Base-by-base conservation (phyloP, 2,113 vertebrate species). In the Gymnocephalus cernua region DNA sequence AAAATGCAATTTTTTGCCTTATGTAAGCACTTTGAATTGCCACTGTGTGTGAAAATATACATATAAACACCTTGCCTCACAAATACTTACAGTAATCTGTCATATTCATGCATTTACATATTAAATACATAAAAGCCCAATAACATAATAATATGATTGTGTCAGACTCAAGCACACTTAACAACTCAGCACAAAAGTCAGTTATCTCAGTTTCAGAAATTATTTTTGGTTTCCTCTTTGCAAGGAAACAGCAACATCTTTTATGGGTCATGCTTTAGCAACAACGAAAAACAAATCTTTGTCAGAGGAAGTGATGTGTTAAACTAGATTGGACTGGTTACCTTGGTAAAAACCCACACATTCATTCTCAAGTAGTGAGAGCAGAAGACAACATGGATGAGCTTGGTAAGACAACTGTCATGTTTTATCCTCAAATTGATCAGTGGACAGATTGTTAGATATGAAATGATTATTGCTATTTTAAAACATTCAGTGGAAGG, bases 331-430 rank as follows among this genome's bases (percentile, higher is more conserved):
- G 21, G 23, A 50, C 9, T 32, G 13, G 84, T 84, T 71, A 69
- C 82, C 53, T 29, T 21, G 45, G 88, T 72, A 80, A 86, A 59
- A 51, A 29, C 10, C 9, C 16, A 66, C 51, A 66, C 21, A 47
- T 41, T 32, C 72, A 79, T 35, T 63, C 25, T 84, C 23, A 54
- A 25, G 38, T 19, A 38, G 27, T 51, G 69, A 76, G 57, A 81
- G 48, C 66, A 72, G 66, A 44, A 68, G 69, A n/a, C 54, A 54
- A 64, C 76, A 94, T 94, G 93, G 91, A 94, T 29, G 92, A 94
- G 70, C 92, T 94, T 15, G 93, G 93, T 94, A 92, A 90, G 93
- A 21, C 19, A 44, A 38, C 41, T 72, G 6, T 75, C 29, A 62
- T n/a, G 1, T 35, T 82, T 84, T 35, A 71, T 21, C 3, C 25